A percentile compares a stretch with the other conserved stretches of the same genome.
Conservation (phyloP, 2,888 invertebrate species). For the Palloptera scutellata region DNA sequence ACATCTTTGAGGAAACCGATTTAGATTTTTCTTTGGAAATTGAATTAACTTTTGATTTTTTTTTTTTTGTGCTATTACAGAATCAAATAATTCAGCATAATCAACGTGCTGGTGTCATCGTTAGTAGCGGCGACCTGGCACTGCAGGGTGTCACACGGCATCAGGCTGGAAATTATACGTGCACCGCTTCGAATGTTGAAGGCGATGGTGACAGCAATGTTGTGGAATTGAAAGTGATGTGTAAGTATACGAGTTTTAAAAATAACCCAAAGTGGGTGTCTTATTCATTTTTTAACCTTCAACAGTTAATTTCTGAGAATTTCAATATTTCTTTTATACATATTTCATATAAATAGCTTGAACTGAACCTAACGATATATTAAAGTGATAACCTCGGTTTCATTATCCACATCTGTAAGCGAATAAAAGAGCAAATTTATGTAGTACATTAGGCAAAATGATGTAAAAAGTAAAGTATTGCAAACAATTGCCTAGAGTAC, state of each 20-base stretch:
- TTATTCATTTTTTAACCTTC: no score
- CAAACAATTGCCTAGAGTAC: no score
- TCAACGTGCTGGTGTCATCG: conserved; percentile 85
- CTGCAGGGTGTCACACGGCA: conserved; percentile 80
- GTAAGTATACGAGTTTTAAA: conserved; percentile 70
- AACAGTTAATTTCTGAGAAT: neutral
- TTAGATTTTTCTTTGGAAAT: neutral
- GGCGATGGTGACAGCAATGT: conserved; percentile 86
- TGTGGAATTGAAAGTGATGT: conserved; percentile 86
- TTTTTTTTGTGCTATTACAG: conserved; percentile 65
- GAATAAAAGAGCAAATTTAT: no score
- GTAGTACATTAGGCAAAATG: no score
- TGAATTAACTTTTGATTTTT: conserved; percentile 7
- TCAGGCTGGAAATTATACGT: conserved; percentile 87
- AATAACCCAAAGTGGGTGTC: neutral
- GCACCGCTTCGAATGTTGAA: conserved; percentile 90
- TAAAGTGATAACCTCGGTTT: no score
- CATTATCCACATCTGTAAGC: no score
- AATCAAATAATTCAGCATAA: conserved; percentile 86
- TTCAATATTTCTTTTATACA: no score
- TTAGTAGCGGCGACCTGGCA: conserved; percentile 82
- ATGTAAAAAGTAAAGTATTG: no score
- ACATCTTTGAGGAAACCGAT: no score
- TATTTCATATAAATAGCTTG: no score
- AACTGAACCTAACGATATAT: no score